These are phyloP conservation scores for Cordylochernes scorpioides DNA, from an alignment of 2,888 invertebrate species.

Conservation along the genomic window DNA sequence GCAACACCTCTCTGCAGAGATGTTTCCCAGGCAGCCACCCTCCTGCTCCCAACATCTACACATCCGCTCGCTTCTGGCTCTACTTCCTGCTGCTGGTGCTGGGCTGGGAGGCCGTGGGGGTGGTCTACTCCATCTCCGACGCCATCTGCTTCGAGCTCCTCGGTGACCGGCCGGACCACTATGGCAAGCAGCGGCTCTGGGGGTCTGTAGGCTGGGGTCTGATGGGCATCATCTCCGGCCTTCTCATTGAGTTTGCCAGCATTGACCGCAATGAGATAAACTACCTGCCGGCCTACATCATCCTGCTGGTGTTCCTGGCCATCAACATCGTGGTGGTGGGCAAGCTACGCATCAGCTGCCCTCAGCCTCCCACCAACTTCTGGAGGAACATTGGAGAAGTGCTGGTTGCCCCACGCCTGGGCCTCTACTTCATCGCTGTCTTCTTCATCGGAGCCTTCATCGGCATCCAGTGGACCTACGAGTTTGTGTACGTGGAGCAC, in stretches of 20 bases:
- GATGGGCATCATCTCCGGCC: slow-evolving; percentile 43
- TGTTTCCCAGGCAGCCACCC: no score
- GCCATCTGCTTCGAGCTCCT: slow-evolving; percentile 61
- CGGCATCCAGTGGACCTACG: slow-evolving; percentile 14
- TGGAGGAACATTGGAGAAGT: slow-evolving; percentile 7
- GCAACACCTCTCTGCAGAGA: no score
- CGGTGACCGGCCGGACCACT: slow-evolving; percentile 44
- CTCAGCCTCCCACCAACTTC: slow-evolving; percentile 7
- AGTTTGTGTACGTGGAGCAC: slow-evolving; percentile 11
- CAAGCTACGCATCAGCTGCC: slow-evolving; percentile 6
- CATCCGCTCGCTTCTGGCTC: slow-evolving; percentile 36
- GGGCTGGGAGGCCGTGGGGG: slow-evolving; percentile 57
- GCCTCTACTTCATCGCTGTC: slow-evolving; percentile 8
- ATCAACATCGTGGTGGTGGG: no score
- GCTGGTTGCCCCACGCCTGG: slow-evolving; percentile 3
- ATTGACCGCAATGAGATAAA: no score
- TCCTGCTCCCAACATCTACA: no score
- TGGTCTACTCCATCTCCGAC: slow-evolving; percentile 61
- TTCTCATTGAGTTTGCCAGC: no score
- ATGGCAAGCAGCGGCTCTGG: slow-evolving; percentile 62
- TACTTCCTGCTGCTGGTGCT: slow-evolving; percentile 46
- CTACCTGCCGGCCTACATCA: slow-evolving; percentile 24
- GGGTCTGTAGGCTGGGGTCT: slow-evolving; percentile 66
- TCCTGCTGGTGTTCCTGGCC: slow-evolving; percentile 3
- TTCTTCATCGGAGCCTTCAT: slow-evolving; percentile 13